phyloP scores from a whole-genome alignment of 1,140 invertebrate genomes.

The Tetragnatha versicolor region DNA sequence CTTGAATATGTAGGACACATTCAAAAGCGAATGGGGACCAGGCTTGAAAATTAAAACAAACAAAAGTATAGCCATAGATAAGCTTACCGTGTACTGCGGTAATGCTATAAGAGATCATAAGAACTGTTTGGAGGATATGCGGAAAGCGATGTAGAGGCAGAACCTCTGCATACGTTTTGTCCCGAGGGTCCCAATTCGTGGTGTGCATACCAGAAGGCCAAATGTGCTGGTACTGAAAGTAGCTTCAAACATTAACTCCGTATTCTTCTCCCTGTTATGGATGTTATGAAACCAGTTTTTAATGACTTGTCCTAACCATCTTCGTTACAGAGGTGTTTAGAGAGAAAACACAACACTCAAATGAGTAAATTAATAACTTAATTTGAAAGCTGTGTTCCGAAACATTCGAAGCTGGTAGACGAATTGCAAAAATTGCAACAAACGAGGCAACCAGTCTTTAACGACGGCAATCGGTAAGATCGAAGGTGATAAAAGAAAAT shows the following conservation, averaged over 20 bases:
- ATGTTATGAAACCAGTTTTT: constrained; percentile 7
- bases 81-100: background rate
- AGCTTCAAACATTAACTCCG: background rate
- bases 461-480: background rate
- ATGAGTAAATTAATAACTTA: background rate
- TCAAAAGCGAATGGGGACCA: background rate
- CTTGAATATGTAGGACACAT: background rate
- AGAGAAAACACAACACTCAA: background rate
- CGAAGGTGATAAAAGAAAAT: background rate
- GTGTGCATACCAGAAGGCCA: background rate
- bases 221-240: background rate
- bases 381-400: background rate
- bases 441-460: background rate
- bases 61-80: background rate
- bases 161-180: background rate
- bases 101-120: background rate
- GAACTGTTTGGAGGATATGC: background rate
- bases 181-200: background rate
- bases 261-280: background rate
- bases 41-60: background rate
- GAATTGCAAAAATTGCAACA: background rate
- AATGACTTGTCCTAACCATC: background rate
- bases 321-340: background rate
- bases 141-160: background rate
- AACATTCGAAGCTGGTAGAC: background rate